Evolutionary conservation across 2,797 vertebrate species (phyloP), one percentile per base, ranked within the genome.

Genomic region (Emys orbicularis): DNA sequence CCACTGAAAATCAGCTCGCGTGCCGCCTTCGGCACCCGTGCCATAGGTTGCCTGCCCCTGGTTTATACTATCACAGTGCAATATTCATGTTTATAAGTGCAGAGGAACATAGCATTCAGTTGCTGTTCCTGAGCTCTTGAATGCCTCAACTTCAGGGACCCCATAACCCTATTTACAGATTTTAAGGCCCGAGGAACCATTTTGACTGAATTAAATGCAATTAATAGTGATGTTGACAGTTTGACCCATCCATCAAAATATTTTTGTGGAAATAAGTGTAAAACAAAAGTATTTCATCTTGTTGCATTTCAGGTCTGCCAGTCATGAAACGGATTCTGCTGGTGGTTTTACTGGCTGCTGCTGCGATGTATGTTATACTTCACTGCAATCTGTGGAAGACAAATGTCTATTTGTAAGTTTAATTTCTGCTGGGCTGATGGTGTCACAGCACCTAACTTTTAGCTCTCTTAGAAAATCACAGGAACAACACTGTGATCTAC

Each of bases 291-390:
- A 47, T 96, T 16, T 84, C 81, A 79, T 85, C 86, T 88, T 87
- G 49, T 83, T 97, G 5, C 23, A 0, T 98, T 98, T 94, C 97
- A 98, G 98, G 90, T 95, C 91, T 93, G 85, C 93, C 95, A 98
- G 97, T 97, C 98, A 98, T 98, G 98, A 98, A 96, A 98, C 98
- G 97, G 90, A 97, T 98, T 94, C 97, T 98, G 11, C 86, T 98
- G 34, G 25, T 93, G 94, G 97, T 98, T 87, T 96, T 98, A 92
- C 95, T 98, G 96, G 98, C 98, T 96, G 98, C 98, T 79, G 96
- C 97, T 90, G 97, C 98, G 89, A 98, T 98, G 90, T 98, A 98
- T 90, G 98, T 97, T 8, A 98, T 98, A 84, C 97, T 98, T 76
- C 98, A 98, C 44, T 97, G 98, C 92, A 98, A 98, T 93, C 90